Evolutionary conservation across 2,113 vertebrate species (phyloP), one percentile per base, ranked within the genome.

Genomic region (Turnix velox): DNA sequence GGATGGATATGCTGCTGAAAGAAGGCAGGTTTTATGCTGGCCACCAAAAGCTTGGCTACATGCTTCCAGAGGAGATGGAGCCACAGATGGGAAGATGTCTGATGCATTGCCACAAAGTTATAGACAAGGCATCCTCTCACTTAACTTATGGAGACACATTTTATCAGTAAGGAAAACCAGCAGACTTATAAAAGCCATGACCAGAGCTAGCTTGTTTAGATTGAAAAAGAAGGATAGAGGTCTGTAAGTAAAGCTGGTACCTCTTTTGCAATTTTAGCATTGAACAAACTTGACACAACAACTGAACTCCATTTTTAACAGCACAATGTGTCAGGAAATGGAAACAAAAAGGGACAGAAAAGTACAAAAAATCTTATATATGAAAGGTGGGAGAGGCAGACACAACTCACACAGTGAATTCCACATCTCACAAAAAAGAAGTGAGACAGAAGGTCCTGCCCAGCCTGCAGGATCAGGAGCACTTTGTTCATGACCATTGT

Each of bases 371-470:
- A 92, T 7, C 62, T 8, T n/a, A 10, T 27, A 23, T 22, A 8
- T 62, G 39, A 74, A 76, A 82, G n/a, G n/a, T n/a, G n/a, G n/a
- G n/a, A n/a, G n/a, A n/a, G n/a, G n/a, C n/a, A n/a, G n/a, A n/a
- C n/a, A n/a, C n/a, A n/a, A n/a, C n/a, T n/a, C n/a, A n/a, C n/a
- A n/a, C n/a, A n/a, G n/a, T n/a, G n/a, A n/a, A n/a, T 87, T 16
- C 66, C 3, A 5, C 18, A 18, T 16, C 39, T 25, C 3, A 0
- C 7, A 20, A 35, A 19, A 1, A 7, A 0, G 12, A 59, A 9
- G 55, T 11, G 27, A 57, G 45, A 67, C 19, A 79, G 15, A 18
- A 82, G 31, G 12, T 76, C 58, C 49, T 79, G 67, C 35, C 46
- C 54, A 69, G 18, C 6, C 39, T 76, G 45, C 81, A 54, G 7